Percentiles rank a stretch among this genome's conserved stretches.
phyloP scores from a whole-genome alignment of 1,140 invertebrate genomes.

The Saccostrea cuccullata region DNA sequence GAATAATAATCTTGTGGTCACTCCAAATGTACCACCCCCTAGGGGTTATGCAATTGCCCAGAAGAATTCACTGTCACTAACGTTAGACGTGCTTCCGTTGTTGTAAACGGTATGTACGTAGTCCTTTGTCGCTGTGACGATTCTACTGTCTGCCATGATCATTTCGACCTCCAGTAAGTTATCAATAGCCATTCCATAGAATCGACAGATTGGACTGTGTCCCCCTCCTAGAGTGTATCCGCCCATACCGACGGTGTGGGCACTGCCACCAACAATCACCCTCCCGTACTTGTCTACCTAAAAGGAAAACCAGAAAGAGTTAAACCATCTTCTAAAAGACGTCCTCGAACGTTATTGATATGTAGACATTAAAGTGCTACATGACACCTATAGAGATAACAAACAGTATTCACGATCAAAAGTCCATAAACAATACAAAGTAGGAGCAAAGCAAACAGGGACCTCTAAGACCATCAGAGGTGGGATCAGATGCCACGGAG shows the following conservation, averaged over 20 bases:
- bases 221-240: conserved; percentile 69
- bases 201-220: conserved; percentile 62
- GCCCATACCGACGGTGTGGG: conserved; percentile 61
- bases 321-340: background rate
- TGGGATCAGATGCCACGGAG: no score
- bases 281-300: conserved; percentile 54
- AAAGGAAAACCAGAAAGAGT: background rate
- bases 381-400: no score
- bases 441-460: no score
- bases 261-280: conserved; percentile 64
- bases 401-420: no score
- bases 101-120: background rate
- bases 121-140: conserved; percentile 19
- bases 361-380: no score
- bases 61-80: conserved; percentile 55
- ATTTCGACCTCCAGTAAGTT: conserved; percentile 63
- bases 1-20: conserved; percentile 52
- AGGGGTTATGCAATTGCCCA: conserved; percentile 65
- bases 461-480: no score
- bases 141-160: conserved; percentile 53
- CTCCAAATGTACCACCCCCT: conserved; percentile 66
- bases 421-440: no score
- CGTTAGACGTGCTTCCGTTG: background rate
- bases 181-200: conserved; percentile 68
- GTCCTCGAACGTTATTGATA: no score